Percentiles rank a stretch among this genome's conserved stretches.
Evolutionary conservation across 1,140 invertebrate species (phyloP).

Genomic region (Drosophila mauritiana): DNA sequence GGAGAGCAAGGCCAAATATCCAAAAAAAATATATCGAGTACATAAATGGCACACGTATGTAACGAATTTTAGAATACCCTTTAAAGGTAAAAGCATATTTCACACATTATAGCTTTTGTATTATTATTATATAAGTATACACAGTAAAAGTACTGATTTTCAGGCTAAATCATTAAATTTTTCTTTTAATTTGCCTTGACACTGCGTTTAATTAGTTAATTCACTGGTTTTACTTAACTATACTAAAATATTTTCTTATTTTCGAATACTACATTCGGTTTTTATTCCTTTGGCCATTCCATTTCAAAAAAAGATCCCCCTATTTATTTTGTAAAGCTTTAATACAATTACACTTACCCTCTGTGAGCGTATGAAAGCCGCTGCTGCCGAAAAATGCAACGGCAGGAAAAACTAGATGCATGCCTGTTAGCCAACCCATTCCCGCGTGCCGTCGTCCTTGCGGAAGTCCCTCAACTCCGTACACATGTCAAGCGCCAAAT

Average conservation of each 20-base stretch:
- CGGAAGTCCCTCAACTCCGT: constrained; percentile 49
- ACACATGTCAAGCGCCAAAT: constrained; percentile 81
- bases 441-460: not conserved
- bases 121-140: too few relatives aligned
- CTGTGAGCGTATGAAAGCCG: not conserved
- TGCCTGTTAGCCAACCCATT: not conserved
- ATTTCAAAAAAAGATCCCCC: not conserved
- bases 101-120: not conserved
- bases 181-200: too few relatives aligned
- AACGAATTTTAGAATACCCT: not conserved
- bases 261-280: too few relatives aligned
- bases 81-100: not conserved
- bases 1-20: constrained; percentile 22
- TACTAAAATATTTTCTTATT: too few relatives aligned
- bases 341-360: not conserved
- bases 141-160: too few relatives aligned
- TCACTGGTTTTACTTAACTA: too few relatives aligned
- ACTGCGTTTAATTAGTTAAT: too few relatives aligned
- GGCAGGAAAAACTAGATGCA: constrained; percentile 33
- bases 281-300: too few relatives aligned
- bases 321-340: not conserved
- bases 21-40: not conserved
- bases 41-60: not conserved
- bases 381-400: constrained; percentile 23
- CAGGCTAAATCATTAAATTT: too few relatives aligned